A percentile compares a stretch with the other conserved stretches of the same genome.
Evolutionary conservation across 2,888 invertebrate genomes (phyloP).

Genomic region (Polietes domitor): DNA sequence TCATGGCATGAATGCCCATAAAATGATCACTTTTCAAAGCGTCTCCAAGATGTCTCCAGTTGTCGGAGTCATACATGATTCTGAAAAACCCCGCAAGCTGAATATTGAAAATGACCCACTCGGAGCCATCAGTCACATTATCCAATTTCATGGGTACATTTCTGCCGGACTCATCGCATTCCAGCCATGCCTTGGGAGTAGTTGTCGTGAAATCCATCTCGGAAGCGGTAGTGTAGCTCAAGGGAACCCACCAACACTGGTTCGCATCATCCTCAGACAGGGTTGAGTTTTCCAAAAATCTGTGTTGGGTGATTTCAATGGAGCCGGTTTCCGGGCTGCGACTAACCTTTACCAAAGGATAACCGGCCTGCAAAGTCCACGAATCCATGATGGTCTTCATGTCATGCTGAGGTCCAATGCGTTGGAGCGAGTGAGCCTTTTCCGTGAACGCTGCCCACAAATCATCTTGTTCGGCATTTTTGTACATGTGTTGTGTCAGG

Average conservation of each 20-base stretch:
- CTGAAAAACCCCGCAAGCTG: constrained; percentile 88
- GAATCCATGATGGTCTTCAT: constrained; percentile 95
- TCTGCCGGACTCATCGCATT: constrained; percentile 75
- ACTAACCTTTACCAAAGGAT: constrained; percentile 87
- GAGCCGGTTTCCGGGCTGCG: constrained; percentile 83
- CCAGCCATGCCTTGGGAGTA: constrained; percentile 83
- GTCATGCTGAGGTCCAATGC: no score
- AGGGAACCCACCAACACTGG: constrained; percentile 85
- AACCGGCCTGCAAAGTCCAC: constrained; percentile 93
- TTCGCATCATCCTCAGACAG: constrained; percentile 70
- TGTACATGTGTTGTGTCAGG: constrained; percentile 84
- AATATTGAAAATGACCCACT: constrained; percentile 89
- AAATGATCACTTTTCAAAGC: constrained; percentile 83
- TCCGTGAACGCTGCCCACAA: constrained; percentile 89
- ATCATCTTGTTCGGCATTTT: no score
- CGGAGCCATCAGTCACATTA: constrained; percentile 80
- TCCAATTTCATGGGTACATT: constrained; percentile 72
- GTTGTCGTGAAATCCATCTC: constrained; percentile 82
- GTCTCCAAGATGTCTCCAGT: constrained; percentile 86
- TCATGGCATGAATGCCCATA: constrained; percentile 84
- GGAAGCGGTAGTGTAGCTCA: no score
- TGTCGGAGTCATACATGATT: constrained; percentile 88
- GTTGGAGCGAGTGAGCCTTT: constrained; percentile 82
- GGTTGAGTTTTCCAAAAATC: constrained; percentile 77
- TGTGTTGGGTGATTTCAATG: constrained; percentile 84